Evolutionary conservation across 2,888 invertebrate genomes (phyloP).

Genomic region (Dasysyrphus tricinctus): DNA sequence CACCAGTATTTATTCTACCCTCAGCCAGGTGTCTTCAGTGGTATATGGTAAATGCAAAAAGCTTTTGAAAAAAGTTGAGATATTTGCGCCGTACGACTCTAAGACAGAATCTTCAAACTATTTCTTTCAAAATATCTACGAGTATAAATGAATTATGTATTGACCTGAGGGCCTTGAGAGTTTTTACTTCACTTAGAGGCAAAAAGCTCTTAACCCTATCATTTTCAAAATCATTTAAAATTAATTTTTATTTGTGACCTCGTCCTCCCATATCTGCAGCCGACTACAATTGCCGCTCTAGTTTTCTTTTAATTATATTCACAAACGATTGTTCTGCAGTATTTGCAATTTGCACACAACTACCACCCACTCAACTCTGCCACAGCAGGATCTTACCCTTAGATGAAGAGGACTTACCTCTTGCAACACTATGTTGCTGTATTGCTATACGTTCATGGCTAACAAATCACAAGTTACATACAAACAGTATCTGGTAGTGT

Average conservation of each 20-base stretch:
- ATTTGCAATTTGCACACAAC: constrained; percentile 40
- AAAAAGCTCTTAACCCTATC: constrained; percentile 39
- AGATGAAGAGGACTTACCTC: constrained; percentile 16
- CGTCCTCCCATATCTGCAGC: background rate
- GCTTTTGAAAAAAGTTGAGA: constrained; percentile 24
- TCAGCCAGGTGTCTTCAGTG: constrained; percentile 38
- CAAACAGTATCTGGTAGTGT: background rate
- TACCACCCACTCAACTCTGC: constrained; percentile 9
- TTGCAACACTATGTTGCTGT: constrained; percentile 32
- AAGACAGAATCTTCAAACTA: constrained; percentile 18
- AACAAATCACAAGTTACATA: background rate
- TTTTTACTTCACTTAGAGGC: background rate
- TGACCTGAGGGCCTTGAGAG: constrained; percentile 54
- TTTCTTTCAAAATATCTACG: background rate
- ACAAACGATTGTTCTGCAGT: constrained; percentile 56
- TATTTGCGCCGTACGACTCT: background rate
- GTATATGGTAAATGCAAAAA: background rate
- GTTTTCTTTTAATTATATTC: constrained; percentile 68
- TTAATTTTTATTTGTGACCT: constrained; percentile 50
- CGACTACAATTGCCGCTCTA: constrained; percentile 41
- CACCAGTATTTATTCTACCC: constrained; percentile 8
- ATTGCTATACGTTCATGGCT: constrained; percentile 11
- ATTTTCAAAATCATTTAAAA: constrained; percentile 58
- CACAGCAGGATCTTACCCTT: constrained; percentile 30
- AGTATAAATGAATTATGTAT: constrained; percentile 31